Percentiles rank a stretch among this genome's conserved stretches.
phyloP scores from a whole-genome alignment of 2,888 invertebrate genomes.

The Apodemia duryi region DNA sequence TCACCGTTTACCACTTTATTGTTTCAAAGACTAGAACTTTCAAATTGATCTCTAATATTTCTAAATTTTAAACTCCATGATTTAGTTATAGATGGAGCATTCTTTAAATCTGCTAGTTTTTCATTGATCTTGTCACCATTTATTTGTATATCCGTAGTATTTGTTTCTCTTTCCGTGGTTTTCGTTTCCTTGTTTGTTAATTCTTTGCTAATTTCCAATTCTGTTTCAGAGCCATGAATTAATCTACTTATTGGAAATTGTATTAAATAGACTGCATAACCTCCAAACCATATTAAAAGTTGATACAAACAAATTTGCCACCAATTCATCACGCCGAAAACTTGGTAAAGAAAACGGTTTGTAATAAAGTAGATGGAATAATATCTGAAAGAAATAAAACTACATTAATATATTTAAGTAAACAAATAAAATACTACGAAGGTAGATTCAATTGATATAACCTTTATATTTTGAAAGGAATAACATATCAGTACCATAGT shows the following conservation, averaged over 20 bases:
- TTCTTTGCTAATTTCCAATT: slow-evolving; percentile 2
- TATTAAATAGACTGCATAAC: slow-evolving; percentile 54
- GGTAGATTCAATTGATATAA: too few species aligned
- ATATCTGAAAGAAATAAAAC: slow-evolving; percentile 42
- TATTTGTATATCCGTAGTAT: neutral
- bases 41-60: slow-evolving; percentile 39
- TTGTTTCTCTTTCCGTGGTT: neutral
- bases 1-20: neutral
- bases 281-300: slow-evolving; percentile 50
- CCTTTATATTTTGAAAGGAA: too few species aligned
- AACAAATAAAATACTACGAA: too few species aligned
- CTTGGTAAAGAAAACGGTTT: slow-evolving; percentile 70
- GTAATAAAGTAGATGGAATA: slow-evolving; percentile 65
- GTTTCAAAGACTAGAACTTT: slow-evolving; percentile 51
- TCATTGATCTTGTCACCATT: slow-evolving; percentile 10
- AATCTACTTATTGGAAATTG: slow-evolving; percentile 56
- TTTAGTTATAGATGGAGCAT: slow-evolving; percentile 33
- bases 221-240: slow-evolving; percentile 14
- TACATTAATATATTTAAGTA: neutral
- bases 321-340: slow-evolving; percentile 75
- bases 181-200: neutral
- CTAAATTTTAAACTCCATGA: slow-evolving; percentile 50
- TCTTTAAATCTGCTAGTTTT: slow-evolving; percentile 29
- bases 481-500: too few species aligned
- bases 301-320: slow-evolving; percentile 67